A percentile compares a stretch with the other conserved stretches of the same genome.
phyloP scores from a whole-genome alignment of 2,113 vertebrate species.

The Antechinus flavipes region DNA sequence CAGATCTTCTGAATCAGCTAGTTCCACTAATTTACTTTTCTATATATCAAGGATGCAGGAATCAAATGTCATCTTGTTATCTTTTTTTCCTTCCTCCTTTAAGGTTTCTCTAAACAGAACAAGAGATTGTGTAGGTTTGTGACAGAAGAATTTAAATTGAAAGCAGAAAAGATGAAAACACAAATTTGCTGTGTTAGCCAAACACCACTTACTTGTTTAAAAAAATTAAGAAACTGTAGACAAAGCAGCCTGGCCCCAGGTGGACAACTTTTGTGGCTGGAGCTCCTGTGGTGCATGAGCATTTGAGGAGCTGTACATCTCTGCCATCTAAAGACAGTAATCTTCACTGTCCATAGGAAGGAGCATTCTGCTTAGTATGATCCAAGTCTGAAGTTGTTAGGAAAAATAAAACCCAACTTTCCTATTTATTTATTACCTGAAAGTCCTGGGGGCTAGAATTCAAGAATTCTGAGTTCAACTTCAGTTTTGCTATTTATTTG shows the following conservation, averaged over 20 bases:
- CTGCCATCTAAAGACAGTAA: background rate
- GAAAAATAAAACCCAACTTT: background rate
- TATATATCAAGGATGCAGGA: background rate
- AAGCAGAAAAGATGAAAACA: background rate
- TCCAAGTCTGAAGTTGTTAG: background rate
- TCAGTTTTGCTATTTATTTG: constrained; percentile 15
- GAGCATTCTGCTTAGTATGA: background rate
- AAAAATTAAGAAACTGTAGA: background rate
- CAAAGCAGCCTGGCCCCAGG: background rate
- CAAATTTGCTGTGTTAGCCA: background rate
- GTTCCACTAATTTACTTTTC: background rate
- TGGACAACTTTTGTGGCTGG: background rate
- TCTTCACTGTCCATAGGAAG: background rate
- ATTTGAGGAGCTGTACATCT: background rate
- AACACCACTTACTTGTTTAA: background rate
- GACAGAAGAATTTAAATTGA: background rate
- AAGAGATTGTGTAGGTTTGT: background rate
- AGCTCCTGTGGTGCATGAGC: background rate
- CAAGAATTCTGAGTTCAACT: background rate
- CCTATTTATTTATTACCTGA: background rate
- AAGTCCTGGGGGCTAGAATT: background rate
- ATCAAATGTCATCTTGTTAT: background rate
- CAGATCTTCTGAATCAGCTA: background rate
- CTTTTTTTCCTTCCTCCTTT: background rate
- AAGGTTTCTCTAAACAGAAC: background rate